Evolutionary conservation across 2,797 vertebrate genomes (phyloP).

Genomic region (Chromis chromis): DNA sequence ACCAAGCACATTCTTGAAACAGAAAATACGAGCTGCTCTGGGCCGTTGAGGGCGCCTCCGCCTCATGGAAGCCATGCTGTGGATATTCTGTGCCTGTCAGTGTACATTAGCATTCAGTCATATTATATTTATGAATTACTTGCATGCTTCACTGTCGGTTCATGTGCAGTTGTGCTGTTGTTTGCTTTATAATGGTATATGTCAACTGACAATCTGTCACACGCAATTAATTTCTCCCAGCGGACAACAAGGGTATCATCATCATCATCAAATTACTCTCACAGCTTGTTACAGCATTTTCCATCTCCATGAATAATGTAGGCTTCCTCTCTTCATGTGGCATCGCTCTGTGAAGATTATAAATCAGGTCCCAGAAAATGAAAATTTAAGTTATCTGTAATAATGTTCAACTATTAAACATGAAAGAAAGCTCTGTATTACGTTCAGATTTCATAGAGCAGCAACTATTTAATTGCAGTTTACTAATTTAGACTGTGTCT

Average conservation of each 20-base stretch:
- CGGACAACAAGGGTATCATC: slow-evolving; percentile 41
- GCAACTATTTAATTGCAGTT: neutral
- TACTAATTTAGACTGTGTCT: neutral
- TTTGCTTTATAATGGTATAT: slow-evolving; percentile 28
- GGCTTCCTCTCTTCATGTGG: slow-evolving; percentile 28
- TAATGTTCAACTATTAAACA: slow-evolving; percentile 23
- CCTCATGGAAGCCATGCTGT: neutral
- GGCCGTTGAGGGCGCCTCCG: neutral
- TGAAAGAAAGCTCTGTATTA: neutral
- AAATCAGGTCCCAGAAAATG: slow-evolving; percentile 26
- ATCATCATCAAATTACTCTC: slow-evolving; percentile 52
- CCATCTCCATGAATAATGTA: slow-evolving; percentile 62
- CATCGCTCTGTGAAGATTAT: slow-evolving; percentile 25
- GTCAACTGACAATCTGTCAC: slow-evolving; percentile 36
- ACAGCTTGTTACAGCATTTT: slow-evolving; percentile 53
- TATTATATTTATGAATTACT: slow-evolving; percentile 23
- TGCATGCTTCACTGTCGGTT: neutral
- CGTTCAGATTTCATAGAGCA: neutral
- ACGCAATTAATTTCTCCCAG: slow-evolving; percentile 33
- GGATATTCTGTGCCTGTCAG: slow-evolving; percentile 9
- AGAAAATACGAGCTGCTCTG: slow-evolving; percentile 19
- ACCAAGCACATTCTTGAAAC: slow-evolving; percentile 31
- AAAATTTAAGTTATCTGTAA: slow-evolving; percentile 20
- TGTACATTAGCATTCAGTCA: neutral
- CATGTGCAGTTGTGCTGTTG: slow-evolving; percentile 7